These are phyloP conservation scores for Cetonia aurata DNA, from an alignment of 2,888 invertebrate genomes.

Conservation along the genomic window DNA sequence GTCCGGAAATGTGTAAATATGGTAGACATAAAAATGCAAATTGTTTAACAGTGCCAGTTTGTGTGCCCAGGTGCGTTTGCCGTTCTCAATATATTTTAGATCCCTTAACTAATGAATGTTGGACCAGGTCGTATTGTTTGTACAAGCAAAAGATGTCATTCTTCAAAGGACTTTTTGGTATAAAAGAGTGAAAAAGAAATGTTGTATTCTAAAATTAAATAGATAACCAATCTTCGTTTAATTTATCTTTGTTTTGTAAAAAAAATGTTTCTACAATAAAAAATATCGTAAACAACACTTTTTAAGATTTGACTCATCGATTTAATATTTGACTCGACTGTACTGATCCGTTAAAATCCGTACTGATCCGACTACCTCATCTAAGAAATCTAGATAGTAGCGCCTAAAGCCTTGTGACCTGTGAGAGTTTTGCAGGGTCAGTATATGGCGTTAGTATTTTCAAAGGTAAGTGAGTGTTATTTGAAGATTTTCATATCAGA, in stretches of 20 bases:
- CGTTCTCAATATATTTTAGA: conserved; percentile 39
- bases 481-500: no score
- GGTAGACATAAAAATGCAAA: conserved; percentile 36
- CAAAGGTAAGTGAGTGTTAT: no score
- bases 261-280: no score
- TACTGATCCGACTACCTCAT: no score
- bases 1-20: conserved; percentile 41
- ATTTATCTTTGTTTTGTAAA: background rate
- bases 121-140: conserved; percentile 40
- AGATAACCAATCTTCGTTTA: background rate
- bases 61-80: conserved; percentile 40
- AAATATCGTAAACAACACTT: no score
- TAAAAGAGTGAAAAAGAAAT: background rate
- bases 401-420: no score
- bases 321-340: no score
- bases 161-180: conserved; percentile 27
- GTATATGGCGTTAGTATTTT: no score
- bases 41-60: conserved; percentile 25
- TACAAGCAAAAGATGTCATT: conserved; percentile 26
- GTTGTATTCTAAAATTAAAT: background rate
- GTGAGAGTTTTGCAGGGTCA: no score
- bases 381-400: no score
- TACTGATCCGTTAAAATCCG: no score
- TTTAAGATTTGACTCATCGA: no score
- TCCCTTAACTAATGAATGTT: conserved; percentile 40